Base-by-base conservation (phyloP, 2,888 invertebrate genomes). In the Drosophila borborema region DNA sequence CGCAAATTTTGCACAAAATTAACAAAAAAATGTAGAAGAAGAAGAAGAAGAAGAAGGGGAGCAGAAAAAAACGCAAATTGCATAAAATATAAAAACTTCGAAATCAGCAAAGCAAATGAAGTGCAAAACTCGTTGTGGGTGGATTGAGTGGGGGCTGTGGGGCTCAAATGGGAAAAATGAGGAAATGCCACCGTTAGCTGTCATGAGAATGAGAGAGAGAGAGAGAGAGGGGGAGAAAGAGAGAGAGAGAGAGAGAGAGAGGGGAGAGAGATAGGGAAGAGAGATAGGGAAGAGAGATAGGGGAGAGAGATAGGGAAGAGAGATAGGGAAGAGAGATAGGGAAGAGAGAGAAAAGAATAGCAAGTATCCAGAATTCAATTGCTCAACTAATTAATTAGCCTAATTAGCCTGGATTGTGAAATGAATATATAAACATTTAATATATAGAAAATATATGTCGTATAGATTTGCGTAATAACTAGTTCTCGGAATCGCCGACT, bases 61-160 rank as follows among this genome's bases (percentile, higher is more conserved):
- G 46, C 4, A 28, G 28, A 8, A 48, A 16, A 20, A 20, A 76
- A 83, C 58, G 69, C 68, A 86, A 86, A 85, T 85, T 81, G 70
- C 84, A 86, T 72, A 67, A 75, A 86, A 81, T 74, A 60, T 75
- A 62, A 76, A 81, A 88, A 86, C 72, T 74, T 77, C 61, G 74
- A 86, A 88, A 85, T 88, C 84, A 85, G 84, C 89, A 88, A 77
- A 85, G 72, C 86, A 85, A 85, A 83, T 78, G 72, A 84, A 86
- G 81, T 72, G 67, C 41, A 45, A 48, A 80, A 78, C 60, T 56
- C 45, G 46, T 45, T 56, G 45, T 34, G 28, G 48, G 40, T 23
- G 28, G 18, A 31, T 28, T 23, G 18, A 48, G n/a, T 28, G 40
- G 23, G 10, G 54, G n/a, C 16, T 0, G 12, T 8, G 54, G 20